Evolutionary conservation across 2,797 vertebrate genomes (phyloP), one percentile per base, ranked within the genome.

Genomic region (Sebastiscus albofasciatus): DNA sequence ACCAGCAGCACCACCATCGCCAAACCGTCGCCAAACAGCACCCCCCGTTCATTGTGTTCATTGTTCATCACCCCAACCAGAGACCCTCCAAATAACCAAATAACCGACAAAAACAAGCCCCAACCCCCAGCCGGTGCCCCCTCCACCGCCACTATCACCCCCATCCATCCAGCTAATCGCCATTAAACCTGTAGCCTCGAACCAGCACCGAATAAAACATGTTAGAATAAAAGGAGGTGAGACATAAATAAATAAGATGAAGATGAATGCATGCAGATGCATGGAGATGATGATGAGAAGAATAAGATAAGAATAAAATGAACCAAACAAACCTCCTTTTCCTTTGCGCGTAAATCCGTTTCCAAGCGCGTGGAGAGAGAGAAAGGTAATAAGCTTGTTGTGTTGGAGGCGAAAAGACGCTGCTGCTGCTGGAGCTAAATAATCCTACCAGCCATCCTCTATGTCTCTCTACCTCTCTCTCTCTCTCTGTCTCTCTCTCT

Each of bases 311-410:
- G 27, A 82, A 85, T 31, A 89, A 87, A 90, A 90, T 5, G 65
- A 82, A 14, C 20, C 20, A 65, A 81, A 93, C 95, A 69, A 93
- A 96, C 95, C 95, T 96, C 82, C 83, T 84, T 90, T 42, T 42
- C 39, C 85, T 67, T 86, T 90, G 94, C 70, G 89, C 81, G 90
- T 95, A 96, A 96, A 96, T 96, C 96, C 94, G 93, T 93, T 90
- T 89, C 85, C 92, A 90, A 27, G 91, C 91, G 92, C 87, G 87
- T 79, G 70, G 77, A 88, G 81, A 87, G 77, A 88, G 81, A 87
- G 90, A 90, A 90, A 92, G 86, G 92, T 92, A 95, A 94, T 95
- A 92, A 94, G 94, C 94, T 93, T 85, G 90, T 93, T 90, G 89
- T 93, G 90, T 66, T 94, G 93, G 79, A 93, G 94, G 90, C 84